phyloP scores from a whole-genome alignment of 2,888 invertebrate genomes.

The Eutolmus rufibarbis region DNA sequence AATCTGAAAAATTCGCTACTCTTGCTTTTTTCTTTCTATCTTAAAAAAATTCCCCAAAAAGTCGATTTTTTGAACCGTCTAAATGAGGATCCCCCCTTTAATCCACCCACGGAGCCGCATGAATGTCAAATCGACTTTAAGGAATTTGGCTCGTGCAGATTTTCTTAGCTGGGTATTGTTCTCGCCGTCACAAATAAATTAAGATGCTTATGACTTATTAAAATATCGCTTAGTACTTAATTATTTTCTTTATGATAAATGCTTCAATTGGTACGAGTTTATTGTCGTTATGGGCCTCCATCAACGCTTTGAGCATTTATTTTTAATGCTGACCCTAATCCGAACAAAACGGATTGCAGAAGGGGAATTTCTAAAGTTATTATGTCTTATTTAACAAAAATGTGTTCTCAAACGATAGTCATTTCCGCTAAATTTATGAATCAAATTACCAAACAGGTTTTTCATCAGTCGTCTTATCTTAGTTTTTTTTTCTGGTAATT shows the following conservation, averaged over 20 bases:
- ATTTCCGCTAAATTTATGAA: neutral
- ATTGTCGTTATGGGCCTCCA: neutral
- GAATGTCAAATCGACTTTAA: neutral
- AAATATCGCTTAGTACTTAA: neutral
- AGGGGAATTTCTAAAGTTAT: neutral
- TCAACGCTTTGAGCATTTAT: neutral
- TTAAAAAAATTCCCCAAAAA: no score
- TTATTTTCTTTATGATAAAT: neutral
- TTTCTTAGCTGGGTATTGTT: neutral
- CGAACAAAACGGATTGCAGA: neutral
- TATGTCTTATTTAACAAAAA: neutral
- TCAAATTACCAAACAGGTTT: neutral
- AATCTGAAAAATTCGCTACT: no score
- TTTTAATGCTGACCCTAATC: neutral
- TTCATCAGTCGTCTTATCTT: neutral
- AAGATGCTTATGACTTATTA: neutral
- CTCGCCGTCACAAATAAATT: neutral
- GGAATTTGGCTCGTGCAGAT: neutral
- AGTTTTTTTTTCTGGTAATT: neutral
- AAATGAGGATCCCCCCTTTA: no score
- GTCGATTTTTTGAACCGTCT: no score
- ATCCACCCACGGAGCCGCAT: no score
- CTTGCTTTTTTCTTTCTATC: no score
- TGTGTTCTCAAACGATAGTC: neutral
- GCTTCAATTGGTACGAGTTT: neutral